Percentiles rank a stretch among this genome's conserved stretches.
phyloP scores from a whole-genome alignment of 1,140 invertebrate genomes.

The Drosophila teissieri region DNA sequence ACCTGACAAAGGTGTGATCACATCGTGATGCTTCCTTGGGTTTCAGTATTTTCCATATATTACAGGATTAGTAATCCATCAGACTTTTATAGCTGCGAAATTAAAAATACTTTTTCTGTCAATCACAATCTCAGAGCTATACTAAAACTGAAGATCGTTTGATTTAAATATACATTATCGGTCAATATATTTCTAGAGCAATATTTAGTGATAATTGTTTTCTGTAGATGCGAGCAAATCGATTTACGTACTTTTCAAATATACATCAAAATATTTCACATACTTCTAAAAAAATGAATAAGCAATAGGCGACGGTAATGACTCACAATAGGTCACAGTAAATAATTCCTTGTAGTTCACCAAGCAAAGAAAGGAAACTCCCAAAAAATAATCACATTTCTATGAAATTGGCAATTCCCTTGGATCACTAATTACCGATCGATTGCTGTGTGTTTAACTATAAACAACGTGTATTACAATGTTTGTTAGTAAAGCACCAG shows the following conservation, averaged over 20 bases:
- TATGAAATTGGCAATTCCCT: conserved; percentile 17
- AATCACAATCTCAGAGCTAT: conserved; percentile 1
- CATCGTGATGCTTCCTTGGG: conserved; percentile 50
- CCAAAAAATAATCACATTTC: conserved; percentile 5
- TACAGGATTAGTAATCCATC: conserved; percentile 10
- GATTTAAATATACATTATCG: not conserved
- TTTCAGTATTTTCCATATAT: conserved; percentile 1
- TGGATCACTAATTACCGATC: conserved; percentile 8
- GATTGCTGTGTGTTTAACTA: conserved; percentile 5
- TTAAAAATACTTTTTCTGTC: not conserved
- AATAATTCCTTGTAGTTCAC: conserved; percentile 1
- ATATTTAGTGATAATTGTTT: too few species aligned
- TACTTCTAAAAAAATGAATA: not conserved
- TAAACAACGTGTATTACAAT: not conserved
- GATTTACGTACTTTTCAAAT: too few species aligned
- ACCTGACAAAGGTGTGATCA: conserved; percentile 57
- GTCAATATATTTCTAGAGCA: too few species aligned
- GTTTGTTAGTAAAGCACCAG: conserved; percentile 11
- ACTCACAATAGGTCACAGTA: conserved; percentile 5
- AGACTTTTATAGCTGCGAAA: not conserved
- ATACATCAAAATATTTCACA: too few species aligned
- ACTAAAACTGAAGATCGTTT: not conserved
- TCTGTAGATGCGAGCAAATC: too few species aligned
- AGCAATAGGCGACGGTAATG: not conserved
- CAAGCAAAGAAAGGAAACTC: conserved; percentile 16